Conservation (phyloP, 2,797 vertebrate species). For the Capromys pilorides region DNA sequence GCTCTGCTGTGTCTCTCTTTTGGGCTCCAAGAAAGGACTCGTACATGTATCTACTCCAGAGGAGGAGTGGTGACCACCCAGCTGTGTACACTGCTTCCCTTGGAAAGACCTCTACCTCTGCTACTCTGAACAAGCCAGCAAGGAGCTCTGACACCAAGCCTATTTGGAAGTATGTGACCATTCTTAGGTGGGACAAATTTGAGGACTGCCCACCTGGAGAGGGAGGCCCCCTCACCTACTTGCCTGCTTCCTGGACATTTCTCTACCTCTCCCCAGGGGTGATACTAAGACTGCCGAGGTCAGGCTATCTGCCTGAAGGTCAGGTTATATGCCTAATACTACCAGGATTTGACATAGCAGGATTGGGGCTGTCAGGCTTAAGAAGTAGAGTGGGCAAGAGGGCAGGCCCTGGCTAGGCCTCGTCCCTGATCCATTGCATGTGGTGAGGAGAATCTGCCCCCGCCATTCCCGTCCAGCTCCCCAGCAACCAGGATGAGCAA, state of each 20-base stretch:
- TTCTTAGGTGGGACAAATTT: not conserved
- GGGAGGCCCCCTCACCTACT: not conserved
- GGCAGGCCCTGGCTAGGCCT: not conserved
- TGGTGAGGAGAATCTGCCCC: not conserved
- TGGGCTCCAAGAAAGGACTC: not conserved
- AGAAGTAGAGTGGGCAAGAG: not conserved
- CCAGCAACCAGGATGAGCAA: not conserved
- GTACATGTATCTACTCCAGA: not conserved
- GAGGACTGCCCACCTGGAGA: not conserved
- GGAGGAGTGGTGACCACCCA: not conserved
- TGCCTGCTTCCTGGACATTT: not conserved
- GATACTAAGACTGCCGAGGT: not conserved
- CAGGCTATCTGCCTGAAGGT: not conserved
- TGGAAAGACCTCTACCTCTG: not conserved
- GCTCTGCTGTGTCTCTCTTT: not conserved
- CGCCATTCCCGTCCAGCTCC: not conserved
- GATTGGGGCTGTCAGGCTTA: not conserved
- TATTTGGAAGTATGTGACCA: not conserved
- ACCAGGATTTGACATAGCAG: not conserved
- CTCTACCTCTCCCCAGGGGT: not conserved
- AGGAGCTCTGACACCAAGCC: not conserved
- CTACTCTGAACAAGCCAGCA: not conserved
- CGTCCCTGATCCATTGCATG: not conserved
- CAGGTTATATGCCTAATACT: not conserved
- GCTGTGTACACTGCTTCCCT: not conserved